Percentiles rank a stretch among this genome's conserved stretches.
phyloP scores from a whole-genome alignment of 2,797 vertebrate genomes.

The Enteromius paludinosus region DNA sequence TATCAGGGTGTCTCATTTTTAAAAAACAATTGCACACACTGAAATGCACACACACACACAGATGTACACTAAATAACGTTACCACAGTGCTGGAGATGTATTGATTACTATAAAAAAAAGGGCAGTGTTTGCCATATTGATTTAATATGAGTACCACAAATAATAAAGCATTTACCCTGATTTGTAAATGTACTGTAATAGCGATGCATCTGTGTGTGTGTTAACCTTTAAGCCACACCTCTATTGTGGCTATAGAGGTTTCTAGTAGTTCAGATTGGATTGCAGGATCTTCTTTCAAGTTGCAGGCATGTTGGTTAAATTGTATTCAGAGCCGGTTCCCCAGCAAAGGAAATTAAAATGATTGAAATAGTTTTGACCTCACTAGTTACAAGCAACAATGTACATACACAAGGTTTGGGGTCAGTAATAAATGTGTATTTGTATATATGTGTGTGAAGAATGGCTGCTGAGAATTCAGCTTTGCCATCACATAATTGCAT shows the following conservation, averaged over 20 bases:
- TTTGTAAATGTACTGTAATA: not conserved
- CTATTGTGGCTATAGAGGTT: not conserved
- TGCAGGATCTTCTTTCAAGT: constrained; percentile 17
- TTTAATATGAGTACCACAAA: constrained; percentile 14
- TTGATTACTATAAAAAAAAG: constrained; percentile 19
- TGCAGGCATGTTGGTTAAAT: not conserved
- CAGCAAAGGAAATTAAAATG: constrained; percentile 3
- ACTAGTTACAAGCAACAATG: not conserved
- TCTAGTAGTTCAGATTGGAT: constrained; percentile 7
- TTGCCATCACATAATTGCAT: no score
- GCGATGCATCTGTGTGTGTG: not conserved
- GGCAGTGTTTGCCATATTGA: not conserved
- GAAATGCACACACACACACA: not conserved
- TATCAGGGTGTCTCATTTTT: not conserved
- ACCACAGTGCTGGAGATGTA: not conserved
- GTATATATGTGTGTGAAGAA: no score
- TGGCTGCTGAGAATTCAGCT: no score
- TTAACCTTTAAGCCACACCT: not conserved
- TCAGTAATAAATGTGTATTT: not conserved
- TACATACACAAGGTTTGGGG: not conserved
- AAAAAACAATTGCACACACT: no score
- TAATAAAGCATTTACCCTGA: constrained; percentile 9
- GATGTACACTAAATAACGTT: not conserved
- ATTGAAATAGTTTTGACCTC: not conserved
- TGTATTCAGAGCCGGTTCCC: constrained; percentile 7